A percentile compares a stretch with the other conserved stretches of the same genome.
Evolutionary conservation across 1,140 invertebrate species (phyloP).

Genomic region (Glomeris maerens): DNA sequence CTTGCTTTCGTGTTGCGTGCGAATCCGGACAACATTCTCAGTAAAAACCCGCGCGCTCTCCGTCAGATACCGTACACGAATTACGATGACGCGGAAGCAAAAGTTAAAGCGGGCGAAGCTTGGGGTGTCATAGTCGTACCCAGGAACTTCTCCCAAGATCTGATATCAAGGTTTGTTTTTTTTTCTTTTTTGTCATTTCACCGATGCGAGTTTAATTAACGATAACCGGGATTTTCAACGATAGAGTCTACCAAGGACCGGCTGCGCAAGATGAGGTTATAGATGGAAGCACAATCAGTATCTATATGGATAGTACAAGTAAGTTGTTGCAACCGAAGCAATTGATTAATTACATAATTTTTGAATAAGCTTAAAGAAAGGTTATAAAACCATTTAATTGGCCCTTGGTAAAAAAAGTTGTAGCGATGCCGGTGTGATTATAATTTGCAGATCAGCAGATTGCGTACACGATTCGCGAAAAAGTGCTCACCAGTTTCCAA

Average conservation of each 20-base stretch:
- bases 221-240: background rate
- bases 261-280: conserved; percentile 60
- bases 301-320: conserved; percentile 85
- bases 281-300: conserved; percentile 58
- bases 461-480: conserved; percentile 60
- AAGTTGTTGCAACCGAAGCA: no score
- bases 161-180: conserved; percentile 39
- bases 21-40: no score
- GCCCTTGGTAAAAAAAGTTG: no score
- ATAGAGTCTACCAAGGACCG: conserved; percentile 47
- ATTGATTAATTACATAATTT: background rate
- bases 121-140: conserved; percentile 79
- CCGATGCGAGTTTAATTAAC: background rate
- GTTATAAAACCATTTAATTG: no score
- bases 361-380: no score
- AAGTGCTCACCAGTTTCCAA: conserved; percentile 62
- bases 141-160: conserved; percentile 66
- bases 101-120: conserved; percentile 54
- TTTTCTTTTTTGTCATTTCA: background rate
- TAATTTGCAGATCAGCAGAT: conserved; percentile 71
- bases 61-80: no score
- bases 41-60: no score
- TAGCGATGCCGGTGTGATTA: conserved; percentile 8
- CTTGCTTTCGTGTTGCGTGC: no score
- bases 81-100: conserved; percentile 54